A percentile compares a stretch with the other conserved stretches of the same genome.
phyloP scores from a whole-genome alignment of 2,113 vertebrate species.

The Mus spicilegus region DNA sequence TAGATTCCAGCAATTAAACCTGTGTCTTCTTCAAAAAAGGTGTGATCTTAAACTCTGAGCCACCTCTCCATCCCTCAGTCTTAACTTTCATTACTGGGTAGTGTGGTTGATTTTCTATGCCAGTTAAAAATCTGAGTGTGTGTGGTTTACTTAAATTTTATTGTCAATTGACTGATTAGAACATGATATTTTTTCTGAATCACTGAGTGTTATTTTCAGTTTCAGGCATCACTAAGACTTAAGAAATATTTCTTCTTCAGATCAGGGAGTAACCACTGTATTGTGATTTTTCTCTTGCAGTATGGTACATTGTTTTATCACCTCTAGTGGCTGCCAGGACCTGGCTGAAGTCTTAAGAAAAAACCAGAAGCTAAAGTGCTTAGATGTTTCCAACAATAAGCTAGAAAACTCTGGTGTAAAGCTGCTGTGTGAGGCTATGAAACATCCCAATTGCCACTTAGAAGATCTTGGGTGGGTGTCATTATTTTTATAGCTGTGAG shows the following conservation, averaged over 20 bases:
- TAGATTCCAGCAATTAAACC: neutral
- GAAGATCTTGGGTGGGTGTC: slow-evolving; percentile 56
- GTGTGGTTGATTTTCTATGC: no score
- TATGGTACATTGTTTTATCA: neutral
- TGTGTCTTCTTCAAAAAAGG: neutral
- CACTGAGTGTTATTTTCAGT: neutral
- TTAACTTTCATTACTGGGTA: neutral
- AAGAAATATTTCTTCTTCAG: no score
- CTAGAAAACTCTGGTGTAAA: neutral
- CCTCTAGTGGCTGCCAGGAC: neutral
- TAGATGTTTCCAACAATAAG: slow-evolving; percentile 9
- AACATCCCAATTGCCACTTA: slow-evolving; percentile 12
- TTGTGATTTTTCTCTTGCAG: slow-evolving; percentile 28
- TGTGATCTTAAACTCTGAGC: neutral
- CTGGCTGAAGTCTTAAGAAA: slow-evolving; percentile 14
- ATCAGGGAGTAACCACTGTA: neutral
- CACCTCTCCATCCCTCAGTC: neutral
- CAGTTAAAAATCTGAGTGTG: no score
- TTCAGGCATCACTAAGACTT: neutral
- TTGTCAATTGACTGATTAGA: neutral
- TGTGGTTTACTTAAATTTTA: no score
- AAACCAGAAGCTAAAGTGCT: neutral
- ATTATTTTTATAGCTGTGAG: fast-evolving
- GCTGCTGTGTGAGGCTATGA: slow-evolving; percentile 51
- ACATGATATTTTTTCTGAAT: no score